Base-by-base conservation (phyloP, 2,888 invertebrate species). In the Elgonia sp. region DNA sequence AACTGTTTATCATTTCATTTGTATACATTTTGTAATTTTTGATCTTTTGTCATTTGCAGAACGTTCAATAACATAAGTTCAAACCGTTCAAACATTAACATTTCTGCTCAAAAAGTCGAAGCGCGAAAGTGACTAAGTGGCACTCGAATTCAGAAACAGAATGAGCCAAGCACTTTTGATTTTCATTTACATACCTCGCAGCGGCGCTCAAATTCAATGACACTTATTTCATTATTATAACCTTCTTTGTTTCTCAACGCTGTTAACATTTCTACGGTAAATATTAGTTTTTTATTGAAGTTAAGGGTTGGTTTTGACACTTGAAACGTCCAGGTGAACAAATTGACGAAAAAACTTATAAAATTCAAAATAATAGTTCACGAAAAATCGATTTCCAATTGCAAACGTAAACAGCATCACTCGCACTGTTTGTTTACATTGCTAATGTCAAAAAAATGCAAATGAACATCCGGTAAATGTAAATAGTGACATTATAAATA, bases 81-180 rank as follows among this genome's bases (percentile, higher is more conserved):
- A 12, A 76, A 39, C 67, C 77, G 69, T 70, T 84, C 63, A 70
- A 77, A 84, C 75, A 84, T 84, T 77, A 63, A n/a, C 8, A 46
- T 39, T 83, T 72, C 16, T 53, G 63, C 42, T 63, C 21, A 37
- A 62, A 77, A 77, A 46, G 82, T 65, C 65, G 75, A 55, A 73
- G 73, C 60, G 76, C 76, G 60, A 84, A 67, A 83, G 53, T 39
- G 55, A 57, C 55, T 55, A 63, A 84, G 84, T 77, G 77, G 60
- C 70, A 50, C 77, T 84, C 60, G 77, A 84, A 84, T 77, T 77
- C 77, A 77, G 70, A 62, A 70, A 63, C 84, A 84, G 42, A 84
- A 72, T 77, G 63, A 50, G 70, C 63, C 70, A 53, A 84, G 84
- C 76, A 70, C 77, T 84, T 77, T 77, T 73, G 76, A 84, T 84